A percentile compares a stretch with the other conserved stretches of the same genome.
Evolutionary conservation across 2,888 invertebrate genomes (phyloP).

Genomic region (Poecilus cupreus): DNA sequence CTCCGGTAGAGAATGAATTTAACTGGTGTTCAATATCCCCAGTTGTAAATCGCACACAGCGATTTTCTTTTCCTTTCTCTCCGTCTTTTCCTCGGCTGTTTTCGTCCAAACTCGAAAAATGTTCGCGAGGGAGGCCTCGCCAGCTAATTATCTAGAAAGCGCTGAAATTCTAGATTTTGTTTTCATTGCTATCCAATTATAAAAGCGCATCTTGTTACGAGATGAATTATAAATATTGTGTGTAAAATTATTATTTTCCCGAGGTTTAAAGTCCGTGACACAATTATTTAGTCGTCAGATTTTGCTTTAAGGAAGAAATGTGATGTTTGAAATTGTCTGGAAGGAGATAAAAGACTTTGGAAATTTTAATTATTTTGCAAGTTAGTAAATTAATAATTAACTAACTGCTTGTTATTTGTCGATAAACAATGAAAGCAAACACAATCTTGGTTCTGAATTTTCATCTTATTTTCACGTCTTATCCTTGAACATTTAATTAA

Average conservation of each 20-base stretch:
- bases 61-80: conserved; percentile 1
- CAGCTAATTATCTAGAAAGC: conserved; percentile 42
- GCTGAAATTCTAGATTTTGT: conserved; percentile 20
- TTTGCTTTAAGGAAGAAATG: not conserved
- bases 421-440: not conserved
- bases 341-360: not conserved
- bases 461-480: not conserved
- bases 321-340: conserved; percentile 3
- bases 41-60: conserved; percentile 21
- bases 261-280: not conserved
- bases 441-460: conserved; percentile 4
- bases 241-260: conserved; percentile 16
- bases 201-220: conserved; percentile 9
- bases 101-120: not conserved
- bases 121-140: not conserved
- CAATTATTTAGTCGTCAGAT: not conserved
- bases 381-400: conserved; percentile 17
- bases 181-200: conserved; percentile 45
- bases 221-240: conserved; percentile 47
- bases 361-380: conserved; percentile 7
- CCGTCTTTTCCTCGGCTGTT: not conserved
- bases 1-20: conserved; percentile 55
- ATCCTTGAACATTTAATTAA: not conserved
- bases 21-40: conserved; percentile 54
- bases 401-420: conserved; percentile 3